Evolutionary conservation across 2,888 invertebrate genomes (phyloP).

Genomic region (Oxycera nigricornis): DNA sequence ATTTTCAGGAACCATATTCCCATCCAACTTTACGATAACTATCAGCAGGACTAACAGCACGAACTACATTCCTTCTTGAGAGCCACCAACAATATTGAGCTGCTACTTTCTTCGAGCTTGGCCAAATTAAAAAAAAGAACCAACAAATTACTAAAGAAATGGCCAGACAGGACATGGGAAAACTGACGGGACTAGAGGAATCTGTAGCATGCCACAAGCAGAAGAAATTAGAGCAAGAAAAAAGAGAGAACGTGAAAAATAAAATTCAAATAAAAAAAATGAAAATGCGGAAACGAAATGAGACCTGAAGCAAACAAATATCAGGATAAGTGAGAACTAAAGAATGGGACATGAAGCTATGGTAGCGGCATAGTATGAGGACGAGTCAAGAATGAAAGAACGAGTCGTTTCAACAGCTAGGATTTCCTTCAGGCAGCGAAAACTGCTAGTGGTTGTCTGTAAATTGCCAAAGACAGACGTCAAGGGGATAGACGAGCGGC

Average conservation of each 20-base stretch:
- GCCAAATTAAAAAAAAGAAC: not conserved
- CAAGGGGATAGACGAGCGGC: no score
- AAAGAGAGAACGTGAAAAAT: not conserved
- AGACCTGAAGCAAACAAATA: conserved; percentile 29
- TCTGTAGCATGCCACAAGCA: not conserved
- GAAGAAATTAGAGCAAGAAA: not conserved
- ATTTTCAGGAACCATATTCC: not conserved
- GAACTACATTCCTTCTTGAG: no score
- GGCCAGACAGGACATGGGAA: not conserved
- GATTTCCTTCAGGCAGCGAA: not conserved
- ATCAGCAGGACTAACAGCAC: not conserved
- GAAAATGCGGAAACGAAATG: conserved; percentile 25
- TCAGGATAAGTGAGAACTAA: not conserved
- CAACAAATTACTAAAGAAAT: not conserved
- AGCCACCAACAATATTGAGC: not conserved
- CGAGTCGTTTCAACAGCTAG: not conserved
- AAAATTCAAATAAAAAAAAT: conserved; percentile 25
- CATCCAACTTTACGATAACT: not conserved
- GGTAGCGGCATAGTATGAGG: not conserved
- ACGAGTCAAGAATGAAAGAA: not conserved
- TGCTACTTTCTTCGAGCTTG: not conserved
- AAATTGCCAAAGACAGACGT: no score
- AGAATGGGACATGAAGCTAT: not conserved
- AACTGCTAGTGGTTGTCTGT: no score
- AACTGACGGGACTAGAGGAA: not conserved